These are phyloP conservation scores for Emys orbicularis DNA, from an alignment of 2,797 vertebrate species.

Conservation along the genomic window DNA sequence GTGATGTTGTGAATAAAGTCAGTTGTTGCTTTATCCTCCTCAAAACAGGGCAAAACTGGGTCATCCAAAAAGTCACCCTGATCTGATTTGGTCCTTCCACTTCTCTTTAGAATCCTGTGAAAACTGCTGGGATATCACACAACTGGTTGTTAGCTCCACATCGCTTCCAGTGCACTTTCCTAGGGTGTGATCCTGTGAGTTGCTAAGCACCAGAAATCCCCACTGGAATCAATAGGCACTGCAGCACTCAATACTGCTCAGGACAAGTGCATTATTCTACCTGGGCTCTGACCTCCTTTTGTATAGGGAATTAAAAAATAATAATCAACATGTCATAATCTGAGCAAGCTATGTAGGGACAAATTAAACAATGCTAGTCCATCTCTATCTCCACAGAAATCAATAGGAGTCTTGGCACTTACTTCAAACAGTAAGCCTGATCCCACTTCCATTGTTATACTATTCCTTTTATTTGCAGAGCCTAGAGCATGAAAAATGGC, in stretches of 20 bases:
- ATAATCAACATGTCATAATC: background rate
- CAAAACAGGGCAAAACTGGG: background rate
- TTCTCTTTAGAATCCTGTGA: background rate
- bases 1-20: background rate
- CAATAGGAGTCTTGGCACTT: background rate
- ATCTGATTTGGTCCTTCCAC: background rate
- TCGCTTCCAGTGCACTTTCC: background rate
- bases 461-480: background rate
- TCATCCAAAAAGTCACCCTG: background rate
- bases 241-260: background rate
- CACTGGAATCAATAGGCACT: background rate
- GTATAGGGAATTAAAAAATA: background rate
- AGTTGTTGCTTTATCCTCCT: background rate
- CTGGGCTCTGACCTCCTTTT: background rate
- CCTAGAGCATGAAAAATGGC: background rate
- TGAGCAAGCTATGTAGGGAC: constrained; percentile 1
- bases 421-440: background rate
- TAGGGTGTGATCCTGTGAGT: background rate
- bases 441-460: background rate
- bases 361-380: background rate
- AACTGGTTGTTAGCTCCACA: background rate
- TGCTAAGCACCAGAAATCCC: background rate
- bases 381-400: background rate
- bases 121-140: background rate
- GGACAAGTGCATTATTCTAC: constrained; percentile 23